Base-by-base conservation (phyloP, 2,888 invertebrate species). In the Heliconius sara region DNA sequence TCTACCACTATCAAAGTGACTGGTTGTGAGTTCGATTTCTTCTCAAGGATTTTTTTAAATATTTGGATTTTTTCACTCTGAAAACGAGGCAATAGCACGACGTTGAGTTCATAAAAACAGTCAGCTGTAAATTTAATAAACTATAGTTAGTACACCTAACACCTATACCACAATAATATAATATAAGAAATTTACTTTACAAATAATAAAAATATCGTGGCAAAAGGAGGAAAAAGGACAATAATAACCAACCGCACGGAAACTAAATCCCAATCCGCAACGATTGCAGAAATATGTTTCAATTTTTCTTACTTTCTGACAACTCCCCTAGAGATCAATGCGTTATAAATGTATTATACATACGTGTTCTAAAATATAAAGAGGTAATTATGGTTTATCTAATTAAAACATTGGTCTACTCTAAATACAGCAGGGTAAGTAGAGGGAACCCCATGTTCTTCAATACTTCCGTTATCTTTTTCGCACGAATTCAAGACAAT, bases 281-380 rank as follows among this genome's bases (percentile, higher is more conserved):
- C 70, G 57, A 79, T 79, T 79, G 70, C 70, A 47, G 34, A 76
- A 76, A 68, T 67, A 76, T 70, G 68, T 79, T 79, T 79, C 76
- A 75, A 76, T 79, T 70, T 76, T 57, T 79, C 70, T 57, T 75
- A 65, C 52, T 63, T 76, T 63, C 63, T 67, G 65, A 76, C 63
- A 75, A 2, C 25, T 47, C 52, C 67, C 43, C 74, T 30, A 57
- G 73, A 67, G 78, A 74, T 74, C 67, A 60, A 74, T 67, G 67
- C 67, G 22, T 39, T 71, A 74, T 67, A 34, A 9, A 67, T 67
- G 39, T 30, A 30, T 65, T 16, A n/a, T 43, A 74, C 30, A n/a
- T 27, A 74, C 30, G 39, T 74, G 43, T 43, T 60, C 67, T 74
- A 78, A 74, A 74, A 78, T 74, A 74, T 27, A 12, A 34, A 74